Conservation (phyloP, 2,888 invertebrate genomes). For the Clivina fossor region DNA sequence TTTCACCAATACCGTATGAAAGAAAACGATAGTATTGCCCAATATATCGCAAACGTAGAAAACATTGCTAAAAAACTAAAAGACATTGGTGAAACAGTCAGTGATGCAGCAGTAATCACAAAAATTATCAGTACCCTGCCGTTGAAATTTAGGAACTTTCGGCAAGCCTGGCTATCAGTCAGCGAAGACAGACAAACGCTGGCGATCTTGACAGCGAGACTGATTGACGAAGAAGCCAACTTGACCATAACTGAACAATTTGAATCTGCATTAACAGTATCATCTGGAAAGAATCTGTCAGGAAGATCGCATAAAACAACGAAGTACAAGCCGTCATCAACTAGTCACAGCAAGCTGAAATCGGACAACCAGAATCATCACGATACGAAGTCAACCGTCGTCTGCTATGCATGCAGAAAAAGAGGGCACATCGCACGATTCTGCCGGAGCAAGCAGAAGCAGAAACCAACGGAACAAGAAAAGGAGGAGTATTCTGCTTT, state of each 20-base stretch:
- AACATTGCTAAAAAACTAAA: conserved; percentile 19
- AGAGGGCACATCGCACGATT: conserved; percentile 36
- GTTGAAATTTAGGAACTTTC: conserved; percentile 13
- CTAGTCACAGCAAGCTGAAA: not conserved
- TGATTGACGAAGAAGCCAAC: conserved; percentile 33
- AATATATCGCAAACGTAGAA: conserved; percentile 35
- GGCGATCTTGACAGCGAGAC: conserved; percentile 32
- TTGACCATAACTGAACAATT: conserved; percentile 14
- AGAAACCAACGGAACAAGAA: conserved; percentile 6
- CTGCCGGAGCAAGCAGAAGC: conserved; percentile 22
- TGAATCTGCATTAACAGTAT: conserved; percentile 21
- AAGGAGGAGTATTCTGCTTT: conserved; percentile 11
- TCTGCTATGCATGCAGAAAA: conserved; percentile 38
- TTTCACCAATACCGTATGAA: conserved; percentile 11
- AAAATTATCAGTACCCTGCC: conserved; percentile 29
- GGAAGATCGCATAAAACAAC: not conserved
- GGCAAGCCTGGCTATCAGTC: conserved; percentile 26
- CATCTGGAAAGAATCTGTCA: conserved; percentile 3
- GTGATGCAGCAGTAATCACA: conserved; percentile 25
- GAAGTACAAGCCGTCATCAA: not conserved
- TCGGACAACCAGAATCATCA: conserved; percentile 10
- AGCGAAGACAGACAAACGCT: conserved; percentile 33
- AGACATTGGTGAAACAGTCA: conserved; percentile 23
- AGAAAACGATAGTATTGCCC: conserved; percentile 25
- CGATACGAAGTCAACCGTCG: not conserved